Base-by-base conservation (phyloP, 2,888 invertebrate genomes). In the Thereva unica region DNA sequence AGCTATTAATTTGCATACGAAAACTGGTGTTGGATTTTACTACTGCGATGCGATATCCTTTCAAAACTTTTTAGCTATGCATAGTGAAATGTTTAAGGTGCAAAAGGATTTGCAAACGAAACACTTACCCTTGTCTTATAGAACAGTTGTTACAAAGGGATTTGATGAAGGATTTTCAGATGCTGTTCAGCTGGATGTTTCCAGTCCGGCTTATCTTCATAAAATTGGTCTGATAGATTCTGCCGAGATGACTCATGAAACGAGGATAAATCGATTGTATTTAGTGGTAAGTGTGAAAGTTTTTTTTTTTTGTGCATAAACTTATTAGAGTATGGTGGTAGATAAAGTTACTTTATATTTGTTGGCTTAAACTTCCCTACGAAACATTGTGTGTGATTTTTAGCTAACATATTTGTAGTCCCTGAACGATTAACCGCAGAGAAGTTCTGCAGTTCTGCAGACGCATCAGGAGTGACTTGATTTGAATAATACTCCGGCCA, bases 31-130 rank as follows among this genome's bases (percentile, higher is more conserved):
- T 4, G 53, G 53, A 44, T 64, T 64, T 44, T 52, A 44, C 10
- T 64, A 64, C 12, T 64, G 64, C 37, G 42, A 64, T n/a, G 50
- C 42, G 7, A 50, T 64, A 7, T n/a, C 42, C 12, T 64, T 64
- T 35, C 7, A 34, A 12, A 64, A 64, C 34, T 53, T 53, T 10
- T 38, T 53, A 10, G 53, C 42, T 12, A 42, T 53, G 12, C 64
- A 64, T 42, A 53, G 53, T 35, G 53, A 64, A 64, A 64, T 64
- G 64, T 64, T 64, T 5, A 64, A 53, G 34, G 64, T 64, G 7
- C 64, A 53, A 44, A 42, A 52, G n/a, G 52, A 64, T 38, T 8
- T 44, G 4, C 53, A 53, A 4, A 53, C 53, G n/a, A 53, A 64
- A 38, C 5, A 23, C 34, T 12, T 64, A 37, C 52, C 53, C 8